Evolutionary conservation across 2,888 invertebrate species (phyloP), one percentile per base, ranked within the genome.

Genomic region (Drosophila meridiana): DNA sequence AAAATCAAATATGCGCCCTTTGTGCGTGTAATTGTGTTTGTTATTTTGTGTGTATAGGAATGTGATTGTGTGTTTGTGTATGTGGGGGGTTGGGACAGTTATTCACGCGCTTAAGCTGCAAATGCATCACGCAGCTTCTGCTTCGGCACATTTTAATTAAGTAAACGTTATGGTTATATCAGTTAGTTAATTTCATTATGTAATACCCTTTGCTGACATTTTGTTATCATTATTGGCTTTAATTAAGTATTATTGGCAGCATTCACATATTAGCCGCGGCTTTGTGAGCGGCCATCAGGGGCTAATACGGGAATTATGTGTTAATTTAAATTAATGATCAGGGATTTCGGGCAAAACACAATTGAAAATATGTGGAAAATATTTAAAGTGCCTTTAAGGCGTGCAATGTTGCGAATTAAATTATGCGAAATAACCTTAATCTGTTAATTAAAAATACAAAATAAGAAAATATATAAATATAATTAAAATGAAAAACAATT

Each of bases 131-230:
- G 69, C 70, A 50, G 72, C 76, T 59, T 70, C 64, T 38, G 82
- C 65, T 64, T 79, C 68, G 67, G 69, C 66, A 72, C 68, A 76
- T 85, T 82, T 82, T 89, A 86, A 86, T 86, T 86, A 87, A 89
- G 89, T 87, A 88, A 77, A 60, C 87, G 71, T 71, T 50, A 34
- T 57, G 73, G 70, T 78, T 52, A 78, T 76, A 89, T 89, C 85
- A 79, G 77, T 82, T 82, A 80, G 85, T 89, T 87, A 87, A 89
- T 85, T 85, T 89, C 75, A 85, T 85, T 89, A 89, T 71, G 80
- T 73, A 77, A 86, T 69, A 69, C 69, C 78, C 48, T 69, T 62
- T 65, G 63, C 63, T 62, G 59, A 65, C 68, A 57, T 81, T 66
- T 76, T 78, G 80, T 86, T 71, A 69, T 78, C 71, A 75, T 71